phyloP scores from a whole-genome alignment of 2,888 invertebrate genomes.

The Pristionchus maxplancki region DNA sequence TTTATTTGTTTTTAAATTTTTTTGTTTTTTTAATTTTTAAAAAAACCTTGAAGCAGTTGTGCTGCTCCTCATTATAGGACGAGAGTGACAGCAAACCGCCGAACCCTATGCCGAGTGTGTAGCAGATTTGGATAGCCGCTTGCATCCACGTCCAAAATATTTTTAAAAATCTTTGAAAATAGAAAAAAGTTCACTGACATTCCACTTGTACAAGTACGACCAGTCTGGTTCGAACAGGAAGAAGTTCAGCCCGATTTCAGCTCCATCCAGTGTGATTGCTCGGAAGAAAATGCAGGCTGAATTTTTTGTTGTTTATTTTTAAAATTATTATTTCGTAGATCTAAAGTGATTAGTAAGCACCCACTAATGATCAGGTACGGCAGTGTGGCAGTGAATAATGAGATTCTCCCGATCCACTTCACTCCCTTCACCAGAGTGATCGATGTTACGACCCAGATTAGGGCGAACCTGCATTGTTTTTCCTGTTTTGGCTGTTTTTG shows the following conservation, averaged over 20 bases:
- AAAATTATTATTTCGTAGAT: neutral
- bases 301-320: neutral
- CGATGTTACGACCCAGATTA: conserved; percentile 46
- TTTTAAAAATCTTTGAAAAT: neutral
- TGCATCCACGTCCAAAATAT: conserved; percentile 54
- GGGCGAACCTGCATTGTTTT: neutral
- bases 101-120: conserved; percentile 53
- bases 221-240: conserved; percentile 49
- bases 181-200: neutral
- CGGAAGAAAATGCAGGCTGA: conserved; percentile 52
- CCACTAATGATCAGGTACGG: conserved; percentile 48
- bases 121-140: conserved; percentile 55
- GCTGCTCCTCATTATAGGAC: conserved; percentile 51
- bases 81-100: conserved; percentile 54
- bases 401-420: conserved; percentile 46
- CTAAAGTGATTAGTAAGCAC: neutral
- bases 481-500: neutral
- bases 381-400: conserved; percentile 48
- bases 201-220: conserved; percentile 32
- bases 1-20: neutral
- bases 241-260: conserved; percentile 50
- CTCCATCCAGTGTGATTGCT: conserved; percentile 52
- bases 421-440: conserved; percentile 47
- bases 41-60: conserved; percentile 52
- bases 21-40: neutral